phyloP scores from a whole-genome alignment of 2,113 vertebrate species.

The Pygoscelis antarcticus region DNA sequence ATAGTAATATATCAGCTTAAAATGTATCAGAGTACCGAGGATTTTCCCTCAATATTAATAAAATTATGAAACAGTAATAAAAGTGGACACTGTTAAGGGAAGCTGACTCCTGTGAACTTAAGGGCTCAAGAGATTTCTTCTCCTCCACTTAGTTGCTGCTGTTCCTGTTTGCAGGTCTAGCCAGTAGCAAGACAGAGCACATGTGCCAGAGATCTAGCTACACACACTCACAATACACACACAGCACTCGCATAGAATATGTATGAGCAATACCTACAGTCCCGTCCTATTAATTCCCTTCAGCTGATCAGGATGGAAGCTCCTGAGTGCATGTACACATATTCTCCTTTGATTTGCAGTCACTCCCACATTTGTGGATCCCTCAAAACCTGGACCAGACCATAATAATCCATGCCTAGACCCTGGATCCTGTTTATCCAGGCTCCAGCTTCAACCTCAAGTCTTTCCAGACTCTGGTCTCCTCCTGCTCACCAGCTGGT shows the following conservation, averaged over 20 bases:
- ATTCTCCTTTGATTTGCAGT: neutral
- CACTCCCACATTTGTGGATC: neutral
- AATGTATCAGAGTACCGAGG: neutral
- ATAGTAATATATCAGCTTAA: neutral
- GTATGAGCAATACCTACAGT: neutral
- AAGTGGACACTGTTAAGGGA: neutral
- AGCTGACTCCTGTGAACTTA: neutral
- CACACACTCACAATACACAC: neutral
- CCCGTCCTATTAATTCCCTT: neutral
- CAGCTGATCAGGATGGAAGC: neutral
- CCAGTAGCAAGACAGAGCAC: neutral
- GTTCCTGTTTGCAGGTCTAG: neutral
- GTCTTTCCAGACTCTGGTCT: neutral
- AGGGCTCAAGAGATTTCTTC: neutral
- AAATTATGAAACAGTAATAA: neutral
- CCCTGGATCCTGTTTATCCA: fast-evolving
- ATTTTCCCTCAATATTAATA: neutral
- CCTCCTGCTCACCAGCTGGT: neutral
- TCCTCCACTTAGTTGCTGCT: neutral
- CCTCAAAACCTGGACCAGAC: neutral
- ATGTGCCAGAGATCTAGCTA: neutral
- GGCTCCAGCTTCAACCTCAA: neutral
- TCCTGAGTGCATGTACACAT: neutral
- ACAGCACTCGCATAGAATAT: neutral
- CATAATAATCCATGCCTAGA: neutral